Evolutionary conservation across 1,140 invertebrate species (phyloP).

Genomic region (Venturia canescens): DNA sequence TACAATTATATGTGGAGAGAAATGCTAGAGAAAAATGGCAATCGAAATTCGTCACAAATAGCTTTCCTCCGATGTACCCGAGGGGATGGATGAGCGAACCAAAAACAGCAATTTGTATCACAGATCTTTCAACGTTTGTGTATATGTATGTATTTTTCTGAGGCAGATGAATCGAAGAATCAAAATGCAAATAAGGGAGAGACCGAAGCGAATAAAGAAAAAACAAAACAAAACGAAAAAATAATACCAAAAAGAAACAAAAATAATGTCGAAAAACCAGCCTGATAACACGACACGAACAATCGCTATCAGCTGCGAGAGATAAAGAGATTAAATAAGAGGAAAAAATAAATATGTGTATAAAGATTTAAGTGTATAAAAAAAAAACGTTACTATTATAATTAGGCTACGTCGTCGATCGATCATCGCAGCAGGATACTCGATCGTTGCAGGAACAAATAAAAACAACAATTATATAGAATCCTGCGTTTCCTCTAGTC

Average conservation of each 20-base stretch:
- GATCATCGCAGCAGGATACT: slow-evolving; percentile 13
- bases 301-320: neutral
- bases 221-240: neutral
- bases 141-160: no score
- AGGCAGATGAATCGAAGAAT: no score
- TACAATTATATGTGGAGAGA: neutral
- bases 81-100: no score
- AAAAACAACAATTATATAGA: slow-evolving; percentile 1
- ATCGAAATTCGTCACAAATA: no score
- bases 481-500: slow-evolving; percentile 23
- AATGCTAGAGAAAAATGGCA: no score
- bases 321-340: neutral
- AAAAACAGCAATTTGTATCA: no score
- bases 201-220: neutral
- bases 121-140: no score
- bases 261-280: no score
- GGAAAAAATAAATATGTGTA: slow-evolving; percentile 4
- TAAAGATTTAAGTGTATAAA: slow-evolving; percentile 28
- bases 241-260: neutral
- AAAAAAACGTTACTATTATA: slow-evolving; percentile 16
- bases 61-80: no score
- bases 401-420: slow-evolving; percentile 27
- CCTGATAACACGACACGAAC: neutral
- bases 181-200: no score
- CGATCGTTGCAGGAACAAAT: slow-evolving; percentile 12